Percentiles rank a stretch among this genome's conserved stretches.
Evolutionary conservation across 1,140 invertebrate genomes (phyloP).

Genomic region (Asobara japonica): DNA sequence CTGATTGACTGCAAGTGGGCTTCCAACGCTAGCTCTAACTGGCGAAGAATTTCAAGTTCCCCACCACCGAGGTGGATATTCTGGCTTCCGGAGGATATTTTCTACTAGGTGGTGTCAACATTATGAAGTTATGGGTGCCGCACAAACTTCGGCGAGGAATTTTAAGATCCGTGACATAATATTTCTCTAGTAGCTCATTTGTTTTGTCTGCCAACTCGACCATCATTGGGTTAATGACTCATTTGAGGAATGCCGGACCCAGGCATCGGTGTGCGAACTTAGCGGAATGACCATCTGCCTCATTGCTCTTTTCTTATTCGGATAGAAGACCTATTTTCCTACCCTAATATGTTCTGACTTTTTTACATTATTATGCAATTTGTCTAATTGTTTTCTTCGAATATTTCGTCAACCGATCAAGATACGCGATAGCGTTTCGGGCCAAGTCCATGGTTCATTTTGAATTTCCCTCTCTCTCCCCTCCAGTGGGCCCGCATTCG

Average conservation of each 20-base stretch:
- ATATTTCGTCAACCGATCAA: slow-evolving; percentile 11
- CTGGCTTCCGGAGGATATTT: too few relatives aligned
- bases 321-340: neutral
- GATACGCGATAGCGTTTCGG: too few relatives aligned
- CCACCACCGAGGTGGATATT: too few relatives aligned
- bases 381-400: slow-evolving; percentile 1
- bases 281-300: neutral
- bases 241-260: slow-evolving; percentile 13
- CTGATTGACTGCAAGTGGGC: too few relatives aligned
- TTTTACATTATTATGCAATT: neutral
- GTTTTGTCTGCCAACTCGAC: slow-evolving; percentile 28
- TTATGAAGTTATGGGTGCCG: neutral
- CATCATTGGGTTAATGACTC: slow-evolving; percentile 9
- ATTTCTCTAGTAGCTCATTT: slow-evolving; percentile 25
- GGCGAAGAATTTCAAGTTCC: too few relatives aligned
- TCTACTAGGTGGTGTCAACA: too few relatives aligned
- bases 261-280: slow-evolving; percentile 2
- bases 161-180: slow-evolving; percentile 31
- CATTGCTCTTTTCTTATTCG: neutral
- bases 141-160: slow-evolving; percentile 30
- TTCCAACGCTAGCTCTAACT: too few relatives aligned
- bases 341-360: neutral
- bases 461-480: too few relatives aligned
- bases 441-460: too few relatives aligned
- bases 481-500: too few relatives aligned